Evolutionary conservation across 2,888 invertebrate species (phyloP), one percentile per base, ranked within the genome.

Genomic region (Biston betularia): DNA sequence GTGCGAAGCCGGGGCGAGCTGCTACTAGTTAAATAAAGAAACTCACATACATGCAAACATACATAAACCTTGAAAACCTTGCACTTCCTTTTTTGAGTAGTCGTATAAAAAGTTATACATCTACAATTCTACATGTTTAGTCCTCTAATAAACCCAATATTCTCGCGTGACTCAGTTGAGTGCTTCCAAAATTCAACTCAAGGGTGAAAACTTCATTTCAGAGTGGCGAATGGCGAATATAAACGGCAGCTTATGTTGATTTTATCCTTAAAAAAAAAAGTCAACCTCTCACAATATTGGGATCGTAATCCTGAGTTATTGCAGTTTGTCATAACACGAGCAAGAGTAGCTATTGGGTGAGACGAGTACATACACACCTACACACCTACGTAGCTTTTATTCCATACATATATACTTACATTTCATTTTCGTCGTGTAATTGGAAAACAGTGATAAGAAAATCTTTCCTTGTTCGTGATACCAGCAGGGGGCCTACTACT

Each of bases 231-330:
- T 48, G 82, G 79, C 84, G 84, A 85, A 89, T 84, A 85, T 84
- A 83, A 88, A 85, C 81, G 75, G 75, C 75, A 82, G 82, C 85
- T 89, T 88, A 88, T 88, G 88, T 89, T 89, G 87, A 90, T 88
- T 80, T 79, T 79, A 61, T 38, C 53, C 45, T 45, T 34, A 52
- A 77, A 88, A 91, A 88, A 91, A 90, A 91, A 90, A 86, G 79
- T 79, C 78, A 81, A 73, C 72, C 74, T 80, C 81, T 83, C 83
- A 89, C 87, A 90, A 89, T 88, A 92, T 92, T 90, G 89, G 83
- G 77, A 79, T 76, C 77, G 82, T 92, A 92, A 93, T 92, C 92
- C 91, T 77, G 78, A 83, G 88, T 86, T 92, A 92, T 93, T 92
- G 86, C 89, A 81, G 83, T 81, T 81, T 81, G 84, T 83, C 84